A percentile compares a stretch with the other conserved stretches of the same genome.
phyloP scores from a whole-genome alignment of 1,140 invertebrate genomes.

The Heterodera schachtii region DNA sequence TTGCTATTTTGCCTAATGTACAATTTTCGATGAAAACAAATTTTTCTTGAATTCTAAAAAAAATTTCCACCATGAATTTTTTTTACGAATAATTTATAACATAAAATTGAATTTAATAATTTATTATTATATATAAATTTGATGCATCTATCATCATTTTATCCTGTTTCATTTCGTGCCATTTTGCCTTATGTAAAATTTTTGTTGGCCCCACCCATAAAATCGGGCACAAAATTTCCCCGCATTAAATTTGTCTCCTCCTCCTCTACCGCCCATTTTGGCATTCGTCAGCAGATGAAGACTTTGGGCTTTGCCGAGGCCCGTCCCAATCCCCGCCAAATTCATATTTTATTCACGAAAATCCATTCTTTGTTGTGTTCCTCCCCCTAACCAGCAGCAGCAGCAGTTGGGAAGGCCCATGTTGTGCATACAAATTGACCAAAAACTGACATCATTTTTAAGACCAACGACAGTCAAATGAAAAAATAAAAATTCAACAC shows the following conservation, averaged over 20 bases:
- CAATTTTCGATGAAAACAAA: too few species aligned
- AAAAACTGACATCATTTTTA: neutral
- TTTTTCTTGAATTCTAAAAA: too few species aligned
- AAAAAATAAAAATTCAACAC: neutral
- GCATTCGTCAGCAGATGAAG: neutral
- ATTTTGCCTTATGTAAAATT: neutral
- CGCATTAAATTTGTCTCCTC: neutral
- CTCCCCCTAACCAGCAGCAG: neutral
- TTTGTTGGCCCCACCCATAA: neutral
- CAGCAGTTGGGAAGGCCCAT: neutral
- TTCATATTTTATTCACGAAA: conserved; percentile 1
- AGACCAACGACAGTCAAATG: too few species aligned
- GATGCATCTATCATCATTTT: too few species aligned
- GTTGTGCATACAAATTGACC: neutral
- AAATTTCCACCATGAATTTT: too few species aligned
- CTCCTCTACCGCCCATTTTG: neutral
- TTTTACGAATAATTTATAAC: too few species aligned
- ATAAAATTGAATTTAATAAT: too few species aligned
- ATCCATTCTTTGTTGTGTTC: neutral
- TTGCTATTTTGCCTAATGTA: too few species aligned
- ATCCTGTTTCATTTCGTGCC: neutral
- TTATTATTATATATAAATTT: too few species aligned
- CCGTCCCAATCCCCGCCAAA: neutral
- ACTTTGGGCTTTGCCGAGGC: neutral
- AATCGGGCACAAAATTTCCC: neutral